Conservation (phyloP, 2,797 vertebrate species). For the Diplodus puntazzo region DNA sequence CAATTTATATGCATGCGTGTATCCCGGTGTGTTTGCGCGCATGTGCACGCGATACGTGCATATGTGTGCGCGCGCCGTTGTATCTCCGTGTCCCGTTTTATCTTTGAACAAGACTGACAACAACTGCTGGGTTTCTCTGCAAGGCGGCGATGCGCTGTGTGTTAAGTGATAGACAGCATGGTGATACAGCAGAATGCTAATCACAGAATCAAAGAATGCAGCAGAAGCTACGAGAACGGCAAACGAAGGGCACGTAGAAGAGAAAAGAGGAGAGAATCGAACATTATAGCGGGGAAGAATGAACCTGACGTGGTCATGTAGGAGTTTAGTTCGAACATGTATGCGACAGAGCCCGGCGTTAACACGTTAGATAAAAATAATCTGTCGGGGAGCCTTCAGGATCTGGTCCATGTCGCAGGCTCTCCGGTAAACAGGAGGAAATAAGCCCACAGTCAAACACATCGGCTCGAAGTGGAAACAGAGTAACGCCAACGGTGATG, state of each 20-base stretch:
- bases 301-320: constrained; percentile 14
- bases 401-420: constrained; percentile 3
- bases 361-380: constrained; percentile 39
- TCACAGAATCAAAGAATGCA: constrained; percentile 57
- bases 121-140: constrained; percentile 50
- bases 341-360: constrained; percentile 20
- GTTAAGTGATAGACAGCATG: constrained; percentile 65
- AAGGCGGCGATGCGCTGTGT: constrained; percentile 39
- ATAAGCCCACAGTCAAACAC: constrained; percentile 29
- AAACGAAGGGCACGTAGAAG: constrained; percentile 19
- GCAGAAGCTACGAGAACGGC: constrained; percentile 8
- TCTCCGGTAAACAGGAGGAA: constrained; percentile 33
- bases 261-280: not conserved
- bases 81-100: constrained; percentile 42
- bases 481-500: constrained; percentile 34
- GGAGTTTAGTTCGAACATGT: constrained; percentile 21
- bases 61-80: not conserved
- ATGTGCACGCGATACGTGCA: constrained; percentile 16
- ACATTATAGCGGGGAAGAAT: not conserved
- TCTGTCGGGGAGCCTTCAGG: constrained; percentile 21
- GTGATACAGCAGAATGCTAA: constrained; percentile 74
- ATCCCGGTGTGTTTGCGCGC: constrained; percentile 20
- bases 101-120: constrained; percentile 65
- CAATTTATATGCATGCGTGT: constrained; percentile 18
- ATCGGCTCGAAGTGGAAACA: constrained; percentile 23